These are phyloP conservation scores for Gibbula magus DNA, from an alignment of 2,888 invertebrate genomes.

Conservation along the genomic window DNA sequence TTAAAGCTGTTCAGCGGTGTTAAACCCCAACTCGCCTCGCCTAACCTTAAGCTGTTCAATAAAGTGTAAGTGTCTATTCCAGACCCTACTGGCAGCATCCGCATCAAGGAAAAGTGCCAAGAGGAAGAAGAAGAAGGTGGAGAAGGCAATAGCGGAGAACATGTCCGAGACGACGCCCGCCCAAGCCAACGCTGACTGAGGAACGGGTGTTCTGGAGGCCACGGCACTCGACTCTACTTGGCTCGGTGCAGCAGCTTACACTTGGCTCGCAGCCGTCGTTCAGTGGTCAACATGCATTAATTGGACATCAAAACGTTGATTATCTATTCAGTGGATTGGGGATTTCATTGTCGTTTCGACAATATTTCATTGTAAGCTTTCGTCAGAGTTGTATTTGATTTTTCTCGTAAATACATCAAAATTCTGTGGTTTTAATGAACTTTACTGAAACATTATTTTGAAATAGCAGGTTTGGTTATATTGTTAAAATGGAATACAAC, in stretches of 20 bases:
- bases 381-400: conserved; percentile 6
- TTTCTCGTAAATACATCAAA: background rate
- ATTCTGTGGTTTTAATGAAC: background rate
- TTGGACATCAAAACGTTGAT: conserved; percentile 4
- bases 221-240: conserved; percentile 3
- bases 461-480: too few species aligned
- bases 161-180: background rate
- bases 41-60: background rate
- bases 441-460: background rate
- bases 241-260: background rate
- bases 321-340: conserved; percentile 14
- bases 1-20: too few species aligned
- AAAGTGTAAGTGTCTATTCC: conserved; percentile 64
- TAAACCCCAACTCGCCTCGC: too few species aligned
- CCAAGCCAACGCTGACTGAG: conserved; percentile 25
- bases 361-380: background rate
- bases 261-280: background rate
- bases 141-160: conserved; percentile 76
- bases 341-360: background rate
- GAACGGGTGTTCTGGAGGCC: background rate
- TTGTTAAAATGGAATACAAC: too few species aligned
- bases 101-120: conserved; percentile 89
- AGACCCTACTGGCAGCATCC: conserved; percentile 83
- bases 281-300: background rate
- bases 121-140: conserved; percentile 93